Evolutionary conservation across 2,113 vertebrate genomes (phyloP).

Genomic region (Psammodynastes pulverulentus): DNA sequence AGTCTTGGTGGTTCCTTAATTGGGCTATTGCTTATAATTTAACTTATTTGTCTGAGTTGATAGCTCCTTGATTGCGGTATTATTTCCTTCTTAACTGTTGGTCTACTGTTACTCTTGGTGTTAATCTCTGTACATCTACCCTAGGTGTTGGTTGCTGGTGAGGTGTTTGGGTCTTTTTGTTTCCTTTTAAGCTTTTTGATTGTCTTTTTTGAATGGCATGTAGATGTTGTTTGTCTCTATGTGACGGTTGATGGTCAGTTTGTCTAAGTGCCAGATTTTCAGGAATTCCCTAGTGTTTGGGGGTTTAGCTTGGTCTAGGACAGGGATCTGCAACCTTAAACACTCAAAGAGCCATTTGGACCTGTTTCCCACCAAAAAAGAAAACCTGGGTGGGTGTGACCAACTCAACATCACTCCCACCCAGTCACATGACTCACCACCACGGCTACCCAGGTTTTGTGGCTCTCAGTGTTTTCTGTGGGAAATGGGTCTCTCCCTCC

Average conservation of each 20-base stretch:
- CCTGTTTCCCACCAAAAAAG: no score
- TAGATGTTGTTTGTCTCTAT: neutral
- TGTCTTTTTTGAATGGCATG: neutral
- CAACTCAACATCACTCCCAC: no score
- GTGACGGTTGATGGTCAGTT: neutral
- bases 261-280: neutral
- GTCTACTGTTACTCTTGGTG: neutral
- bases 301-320: neutral
- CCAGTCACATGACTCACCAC: no score
- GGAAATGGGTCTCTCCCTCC: no score
- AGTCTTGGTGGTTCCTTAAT: neutral
- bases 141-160: neutral
- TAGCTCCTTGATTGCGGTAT: neutral
- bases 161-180: neutral
- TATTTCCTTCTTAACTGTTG: neutral
- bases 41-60: neutral
- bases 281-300: neutral
- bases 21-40: neutral
- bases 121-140: neutral
- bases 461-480: no score
- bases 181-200: neutral
- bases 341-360: no score
- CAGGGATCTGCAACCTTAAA: no score
- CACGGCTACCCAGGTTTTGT: no score
- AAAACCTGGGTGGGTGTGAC: no score